These are phyloP conservation scores for Oceanodroma tethys DNA, from an alignment of 2,113 vertebrate genomes.

Conservation along the genomic window DNA sequence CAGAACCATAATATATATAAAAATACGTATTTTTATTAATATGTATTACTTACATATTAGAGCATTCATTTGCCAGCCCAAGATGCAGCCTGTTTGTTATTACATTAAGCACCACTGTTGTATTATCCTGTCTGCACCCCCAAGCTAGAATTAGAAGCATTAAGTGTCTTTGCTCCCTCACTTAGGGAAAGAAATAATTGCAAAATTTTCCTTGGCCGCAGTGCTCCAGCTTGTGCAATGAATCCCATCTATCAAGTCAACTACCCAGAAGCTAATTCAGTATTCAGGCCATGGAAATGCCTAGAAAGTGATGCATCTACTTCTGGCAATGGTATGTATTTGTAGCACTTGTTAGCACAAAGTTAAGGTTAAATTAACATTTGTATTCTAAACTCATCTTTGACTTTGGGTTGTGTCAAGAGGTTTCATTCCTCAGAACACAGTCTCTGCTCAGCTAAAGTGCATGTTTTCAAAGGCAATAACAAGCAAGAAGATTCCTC, in stretches of 20 bases:
- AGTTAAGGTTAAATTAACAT: neutral
- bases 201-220: constrained; percentile 81
- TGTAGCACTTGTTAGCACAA: neutral
- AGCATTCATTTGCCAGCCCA: neutral
- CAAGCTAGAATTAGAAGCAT: neutral
- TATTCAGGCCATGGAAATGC: constrained; percentile 70
- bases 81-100: neutral
- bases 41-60: neutral
- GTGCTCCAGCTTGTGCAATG: constrained; percentile 55
- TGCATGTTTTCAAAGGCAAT: neutral
- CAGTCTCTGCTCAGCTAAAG: neutral
- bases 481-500: neutral
- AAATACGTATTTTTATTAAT: neutral
- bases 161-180: neutral
- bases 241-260: constrained; percentile 54
- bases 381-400: neutral
- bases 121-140: neutral
- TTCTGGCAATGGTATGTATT: neutral
- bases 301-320: constrained; percentile 39
- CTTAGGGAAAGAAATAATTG: constrained; percentile 78
- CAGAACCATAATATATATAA: neutral
- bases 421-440: neutral
- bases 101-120: neutral
- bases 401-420: neutral
- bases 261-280: constrained; percentile 75